Evolutionary conservation across 2,888 invertebrate genomes (phyloP), one percentile per base, ranked within the genome.

Genomic region (Imbricaverruca yamaguchii): DNA sequence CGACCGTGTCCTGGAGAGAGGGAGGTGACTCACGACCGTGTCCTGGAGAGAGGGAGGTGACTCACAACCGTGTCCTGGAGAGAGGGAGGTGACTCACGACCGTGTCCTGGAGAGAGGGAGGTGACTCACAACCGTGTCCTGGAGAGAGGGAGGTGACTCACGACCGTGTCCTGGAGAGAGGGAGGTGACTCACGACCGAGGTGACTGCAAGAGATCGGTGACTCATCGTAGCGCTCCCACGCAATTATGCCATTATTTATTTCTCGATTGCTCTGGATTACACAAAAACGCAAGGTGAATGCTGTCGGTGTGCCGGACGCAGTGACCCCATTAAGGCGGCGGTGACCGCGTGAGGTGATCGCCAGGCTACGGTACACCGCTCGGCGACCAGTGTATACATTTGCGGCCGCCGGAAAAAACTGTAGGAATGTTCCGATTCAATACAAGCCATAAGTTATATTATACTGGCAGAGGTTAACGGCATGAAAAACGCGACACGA

Each of bases 191-290:
- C 39, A 39, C 39, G 39, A 39, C 39, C 39, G 39, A 39, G 39
- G 39, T 39, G 39, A 39, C 39, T 39, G 39, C 39, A 39, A 39
- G 39, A 39, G 39, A 39, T 39, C 2, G 1, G 39, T 39, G 39
- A 39, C 39, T 39, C 39, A 39, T 39, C 39, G 39, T 39, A 39
- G 55, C 74, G 21, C 74, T 21, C 74, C 18, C 74, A 53, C 55
- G 55, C 74, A 74, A 74, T 74, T 74, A 74, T 55, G 74, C 74
- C 21, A 74, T 74, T 74, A 74, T 74, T 74, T 74, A 74, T 74
- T 74, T 74, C 55, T 55, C 74, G 74, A 74, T 74, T 74, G 74
- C 74, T 74, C 74, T 55, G 55, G 74, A 74, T 74, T 21, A 74
- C 74, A 74, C 74, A 74, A 74, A 69, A 74, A 74, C 65, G 23